These are phyloP conservation scores for Drosophila nebulosa DNA, from an alignment of 1,140 invertebrate genomes.

Conservation along the genomic window DNA sequence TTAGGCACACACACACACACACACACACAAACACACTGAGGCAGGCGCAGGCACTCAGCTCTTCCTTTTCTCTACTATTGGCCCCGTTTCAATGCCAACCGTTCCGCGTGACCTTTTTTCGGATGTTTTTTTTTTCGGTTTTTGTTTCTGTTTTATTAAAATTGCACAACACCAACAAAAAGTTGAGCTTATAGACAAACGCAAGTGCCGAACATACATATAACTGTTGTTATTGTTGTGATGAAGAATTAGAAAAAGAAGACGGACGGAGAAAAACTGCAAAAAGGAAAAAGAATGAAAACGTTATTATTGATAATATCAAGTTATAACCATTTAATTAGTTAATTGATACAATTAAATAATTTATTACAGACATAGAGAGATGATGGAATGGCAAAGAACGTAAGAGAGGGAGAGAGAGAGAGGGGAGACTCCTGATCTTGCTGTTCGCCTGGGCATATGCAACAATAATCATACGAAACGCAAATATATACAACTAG, in stretches of 20 bases:
- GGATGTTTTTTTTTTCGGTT: not conserved
- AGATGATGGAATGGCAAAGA: not conserved
- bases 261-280: not conserved
- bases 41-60: not conserved
- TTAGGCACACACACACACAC: not conserved
- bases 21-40: not conserved
- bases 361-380: not conserved
- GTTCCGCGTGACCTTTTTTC: conserved; percentile 5
- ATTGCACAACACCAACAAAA: not conserved
- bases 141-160: conserved; percentile 1
- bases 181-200: not conserved
- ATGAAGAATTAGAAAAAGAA: not conserved
- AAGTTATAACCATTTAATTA: not conserved
- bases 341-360: not conserved
- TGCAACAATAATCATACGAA: not conserved
- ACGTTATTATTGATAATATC: not conserved
- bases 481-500: no score
- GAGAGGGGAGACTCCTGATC: no score
- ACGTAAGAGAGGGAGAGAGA: no score
- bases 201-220: not conserved
- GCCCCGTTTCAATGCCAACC: conserved; percentile 20
- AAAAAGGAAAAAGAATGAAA: not conserved
- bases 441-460: not conserved
- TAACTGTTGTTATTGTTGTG: not conserved
- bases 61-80: not conserved